Percentiles rank a stretch among this genome's conserved stretches.
Conservation (phyloP, 2,888 invertebrate genomes). For the Ectropis crepuscularia region DNA sequence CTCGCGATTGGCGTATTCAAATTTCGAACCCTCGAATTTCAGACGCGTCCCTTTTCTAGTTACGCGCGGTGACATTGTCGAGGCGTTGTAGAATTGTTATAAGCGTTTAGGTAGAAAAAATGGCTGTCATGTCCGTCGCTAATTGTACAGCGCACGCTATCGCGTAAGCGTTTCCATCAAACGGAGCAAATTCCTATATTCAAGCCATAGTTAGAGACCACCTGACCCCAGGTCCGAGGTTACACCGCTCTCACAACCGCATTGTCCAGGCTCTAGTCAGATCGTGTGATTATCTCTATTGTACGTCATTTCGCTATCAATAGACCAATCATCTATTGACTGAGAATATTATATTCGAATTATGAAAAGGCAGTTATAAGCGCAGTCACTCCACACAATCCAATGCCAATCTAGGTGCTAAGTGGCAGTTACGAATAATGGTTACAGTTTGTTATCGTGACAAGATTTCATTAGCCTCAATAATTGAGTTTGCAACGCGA, state of each 20-base stretch:
- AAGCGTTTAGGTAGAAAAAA: conserved; percentile 65
- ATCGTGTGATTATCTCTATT: conserved; percentile 40
- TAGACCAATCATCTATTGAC: conserved; percentile 43
- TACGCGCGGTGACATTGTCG: conserved; percentile 47
- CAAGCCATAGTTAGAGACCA: conserved; percentile 36
- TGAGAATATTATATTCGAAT: conserved; percentile 35
- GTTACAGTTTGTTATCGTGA: conserved; percentile 52
- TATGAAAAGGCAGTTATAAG: conserved; percentile 36
- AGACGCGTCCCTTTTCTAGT: conserved; percentile 33
- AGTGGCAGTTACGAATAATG: conserved; percentile 48
- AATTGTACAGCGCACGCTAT: conserved; percentile 81
- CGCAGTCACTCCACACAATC: conserved; percentile 33
- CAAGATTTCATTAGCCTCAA: conserved; percentile 60
- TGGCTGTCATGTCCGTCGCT: conserved; percentile 72
- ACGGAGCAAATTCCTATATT: conserved; percentile 65
- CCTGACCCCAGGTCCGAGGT: conserved; percentile 36
- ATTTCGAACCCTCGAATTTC: conserved; percentile 59
- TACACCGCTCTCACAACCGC: conserved; percentile 35
- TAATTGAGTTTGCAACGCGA: conserved; percentile 49
- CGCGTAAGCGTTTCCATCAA: conserved; percentile 62
- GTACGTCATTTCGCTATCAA: conserved; percentile 38
- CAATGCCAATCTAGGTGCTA: conserved; percentile 42
- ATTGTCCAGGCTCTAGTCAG: conserved; percentile 32
- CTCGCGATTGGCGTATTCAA: conserved; percentile 68
- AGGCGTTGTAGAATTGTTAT: conserved; percentile 62